These are phyloP conservation scores for Lasius fuliginosus DNA, from an alignment of 2,888 invertebrate genomes.

Conservation along the genomic window DNA sequence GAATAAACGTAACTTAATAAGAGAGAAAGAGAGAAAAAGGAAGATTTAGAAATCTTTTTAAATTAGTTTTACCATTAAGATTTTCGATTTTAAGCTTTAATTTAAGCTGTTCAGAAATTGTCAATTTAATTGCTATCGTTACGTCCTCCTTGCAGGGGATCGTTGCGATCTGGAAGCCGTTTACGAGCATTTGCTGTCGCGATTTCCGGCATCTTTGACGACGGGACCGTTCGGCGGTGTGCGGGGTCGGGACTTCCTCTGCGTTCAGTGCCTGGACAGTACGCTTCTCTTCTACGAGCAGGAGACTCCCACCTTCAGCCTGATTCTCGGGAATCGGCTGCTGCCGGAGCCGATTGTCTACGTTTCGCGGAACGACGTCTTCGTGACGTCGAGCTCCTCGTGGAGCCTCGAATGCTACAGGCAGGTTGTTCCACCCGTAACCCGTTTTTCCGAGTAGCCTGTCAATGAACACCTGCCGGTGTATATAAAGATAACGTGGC, in stretches of 20 bases:
- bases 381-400: constrained; percentile 93
- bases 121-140: background rate
- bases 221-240: constrained; percentile 95
- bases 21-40: background rate
- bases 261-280: constrained; percentile 96
- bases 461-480: constrained; percentile 52
- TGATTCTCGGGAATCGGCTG: constrained; percentile 92
- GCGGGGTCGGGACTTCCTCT: constrained; percentile 94
- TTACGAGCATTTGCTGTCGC: constrained; percentile 93
- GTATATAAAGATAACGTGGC: constrained; percentile 29
- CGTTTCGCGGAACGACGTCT: constrained; percentile 93
- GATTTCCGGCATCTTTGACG: constrained; percentile 92
- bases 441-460: constrained; percentile 21
- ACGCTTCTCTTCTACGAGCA: constrained; percentile 96
- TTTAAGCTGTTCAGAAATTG: background rate
- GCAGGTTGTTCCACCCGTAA: constrained; percentile 86
- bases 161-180: constrained; percentile 90
- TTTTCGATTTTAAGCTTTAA: background rate
- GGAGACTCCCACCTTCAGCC: constrained; percentile 95
- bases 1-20: background rate
- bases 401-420: constrained; percentile 96
- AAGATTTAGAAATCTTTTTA: background rate
- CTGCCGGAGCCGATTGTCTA: constrained; percentile 95
- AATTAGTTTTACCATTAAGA: background rate
- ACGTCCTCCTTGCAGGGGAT: constrained; percentile 87